Evolutionary conservation across 2,888 invertebrate species (phyloP), one percentile per base, ranked within the genome.

Genomic region (Heterodera filipjevi): DNA sequence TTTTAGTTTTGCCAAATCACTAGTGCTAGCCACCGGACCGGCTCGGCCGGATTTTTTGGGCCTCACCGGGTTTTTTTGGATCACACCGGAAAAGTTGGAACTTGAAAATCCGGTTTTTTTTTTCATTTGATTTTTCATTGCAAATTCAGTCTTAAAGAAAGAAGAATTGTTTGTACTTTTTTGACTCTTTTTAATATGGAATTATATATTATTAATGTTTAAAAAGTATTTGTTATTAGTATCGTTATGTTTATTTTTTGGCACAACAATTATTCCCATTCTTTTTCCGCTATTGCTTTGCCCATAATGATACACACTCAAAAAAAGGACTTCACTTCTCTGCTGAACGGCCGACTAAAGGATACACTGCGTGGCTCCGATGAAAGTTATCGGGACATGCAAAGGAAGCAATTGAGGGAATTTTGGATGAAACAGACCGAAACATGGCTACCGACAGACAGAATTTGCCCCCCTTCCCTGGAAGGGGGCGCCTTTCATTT

Each of bases 381-480:
- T 44, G 68, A 75, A 32, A 75, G 68, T 66, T 68, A n/a, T 8
- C 75, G 12, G 68, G 19, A 22, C 46, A 64, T 33, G 75, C 75
- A 1, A 49, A 35, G 30, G 66, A 75, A 66, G 84, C 82, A 71
- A 87, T 85, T 30, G 86, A 87, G 71, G 85, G 84, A 46, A 83
- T 88, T 59, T 85, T 88, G 49, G 83, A 80, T 27, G 86, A 87
- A 80, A 84, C 88, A n/a, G 88, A 88, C 71, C 80, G 82, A 16
- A 84, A 83, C 22, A 85, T 88, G 68, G 87, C 86, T 77, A 79
- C 83, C n/a, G 80, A 75, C 0, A 78, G 84, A 16, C 79, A 81
- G 49, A 76, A 84, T 71, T 76, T 83, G 44, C 78, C 80, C 19
- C 44, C 82, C 82, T 16, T 70, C 75, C 2, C 80, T 84, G 35